Evolutionary conservation across 2,888 invertebrate species (phyloP).

Genomic region (Trypoxylon attenuatum): DNA sequence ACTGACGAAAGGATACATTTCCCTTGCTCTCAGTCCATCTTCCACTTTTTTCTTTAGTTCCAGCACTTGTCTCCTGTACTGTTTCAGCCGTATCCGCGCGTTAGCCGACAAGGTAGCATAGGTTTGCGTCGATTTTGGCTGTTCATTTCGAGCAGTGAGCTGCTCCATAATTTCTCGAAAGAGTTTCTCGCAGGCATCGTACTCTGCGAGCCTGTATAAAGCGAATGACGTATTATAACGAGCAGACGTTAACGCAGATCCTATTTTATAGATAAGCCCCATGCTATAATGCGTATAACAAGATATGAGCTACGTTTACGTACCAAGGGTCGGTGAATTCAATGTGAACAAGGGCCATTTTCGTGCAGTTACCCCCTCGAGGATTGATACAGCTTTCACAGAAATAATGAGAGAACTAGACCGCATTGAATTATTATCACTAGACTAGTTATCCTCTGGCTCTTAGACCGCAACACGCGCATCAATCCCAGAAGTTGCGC

Average conservation of each 20-base stretch:
- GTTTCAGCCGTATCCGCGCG: constrained; percentile 79
- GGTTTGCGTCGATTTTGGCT: constrained; percentile 76
- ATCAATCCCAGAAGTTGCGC: too few species aligned
- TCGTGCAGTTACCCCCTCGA: too few species aligned
- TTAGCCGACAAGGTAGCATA: constrained; percentile 79
- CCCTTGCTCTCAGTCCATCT: constrained; percentile 72
- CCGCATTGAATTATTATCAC: too few species aligned
- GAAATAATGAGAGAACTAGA: too few species aligned
- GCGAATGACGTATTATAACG: background rate
- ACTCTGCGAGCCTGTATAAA: constrained; percentile 78
- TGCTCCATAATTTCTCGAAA: constrained; percentile 80
- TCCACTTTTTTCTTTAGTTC: constrained; percentile 78
- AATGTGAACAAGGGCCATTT: constrained; percentile 70
- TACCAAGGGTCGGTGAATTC: constrained; percentile 71
- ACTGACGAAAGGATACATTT: constrained; percentile 74
- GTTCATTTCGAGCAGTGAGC: constrained; percentile 77
- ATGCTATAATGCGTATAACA: background rate
- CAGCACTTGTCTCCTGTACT: constrained; percentile 78
- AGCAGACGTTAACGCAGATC: too few species aligned
- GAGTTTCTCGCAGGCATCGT: constrained; percentile 81
- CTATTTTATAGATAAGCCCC: too few species aligned
- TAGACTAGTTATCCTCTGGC: too few species aligned
- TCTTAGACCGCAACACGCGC: too few species aligned
- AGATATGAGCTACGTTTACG: background rate
- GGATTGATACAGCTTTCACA: background rate